Conservation (phyloP, 2,888 invertebrate genomes). For the Habroteleia sp. region DNA sequence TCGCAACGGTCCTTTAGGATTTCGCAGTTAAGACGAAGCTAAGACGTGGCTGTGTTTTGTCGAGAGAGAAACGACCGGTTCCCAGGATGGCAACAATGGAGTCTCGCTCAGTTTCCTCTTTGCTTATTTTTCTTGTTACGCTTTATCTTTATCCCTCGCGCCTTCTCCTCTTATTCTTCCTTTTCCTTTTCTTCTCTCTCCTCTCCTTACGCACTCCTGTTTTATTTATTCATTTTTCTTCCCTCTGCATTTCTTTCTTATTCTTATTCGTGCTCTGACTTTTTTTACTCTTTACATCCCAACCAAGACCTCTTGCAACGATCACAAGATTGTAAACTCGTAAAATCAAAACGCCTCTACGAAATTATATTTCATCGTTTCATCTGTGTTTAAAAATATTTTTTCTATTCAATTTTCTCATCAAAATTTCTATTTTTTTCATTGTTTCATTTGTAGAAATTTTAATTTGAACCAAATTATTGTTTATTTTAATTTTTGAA, state of each 20-base stretch:
- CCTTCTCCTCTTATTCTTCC: conserved; percentile 17
- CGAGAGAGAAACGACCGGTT: conserved; percentile 60
- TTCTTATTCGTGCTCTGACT: conserved; percentile 15
- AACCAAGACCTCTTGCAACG: conserved; percentile 30
- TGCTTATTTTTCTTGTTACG: conserved; percentile 48
- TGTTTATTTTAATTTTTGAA: too few species aligned
- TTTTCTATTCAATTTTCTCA: too few species aligned
- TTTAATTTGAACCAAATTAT: too few species aligned
- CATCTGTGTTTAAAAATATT: too few species aligned
- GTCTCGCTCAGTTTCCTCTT: conserved; percentile 57
- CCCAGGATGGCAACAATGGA: conserved; percentile 62
- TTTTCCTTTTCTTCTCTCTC: conserved; percentile 13
- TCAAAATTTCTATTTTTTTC: too few species aligned
- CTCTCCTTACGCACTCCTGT: conserved; percentile 14
- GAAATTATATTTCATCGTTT: too few species aligned
- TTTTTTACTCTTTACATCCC: conserved; percentile 31
- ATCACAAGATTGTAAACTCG: conserved; percentile 25
- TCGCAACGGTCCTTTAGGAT: conserved; percentile 53
- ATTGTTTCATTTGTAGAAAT: too few species aligned
- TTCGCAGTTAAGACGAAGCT: conserved; percentile 52
- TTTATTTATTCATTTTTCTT: conserved; percentile 15
- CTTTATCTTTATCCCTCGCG: conserved; percentile 44
- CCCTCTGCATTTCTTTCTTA: conserved; percentile 2
- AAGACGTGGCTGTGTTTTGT: conserved; percentile 54
- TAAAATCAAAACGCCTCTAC: too few species aligned